Evolutionary conservation across 2,113 vertebrate genomes (phyloP), one percentile per base, ranked within the genome.

Genomic region (Mastomys coucha): DNA sequence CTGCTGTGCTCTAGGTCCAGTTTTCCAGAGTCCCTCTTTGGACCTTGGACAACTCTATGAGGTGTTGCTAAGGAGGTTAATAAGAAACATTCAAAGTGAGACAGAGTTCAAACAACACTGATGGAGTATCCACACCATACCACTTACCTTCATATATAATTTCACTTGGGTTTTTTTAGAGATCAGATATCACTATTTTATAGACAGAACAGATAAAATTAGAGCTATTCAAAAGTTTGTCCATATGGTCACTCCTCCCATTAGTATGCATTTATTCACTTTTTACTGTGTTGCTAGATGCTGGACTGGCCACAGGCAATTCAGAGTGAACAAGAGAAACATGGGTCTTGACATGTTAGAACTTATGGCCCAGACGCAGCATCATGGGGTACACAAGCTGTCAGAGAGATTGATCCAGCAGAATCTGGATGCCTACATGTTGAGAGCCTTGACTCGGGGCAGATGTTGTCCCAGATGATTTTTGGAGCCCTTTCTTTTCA

Each of bases 161-260:
- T n/a, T 90, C 12, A 51, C 76, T 28, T 51, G 85, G 58, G 16
- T 39, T 16, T 75, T 26, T 92, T 92, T 76, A 87, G 65, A 81
- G 33, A 72, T 95, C 14, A 69, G 14, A 91, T 70, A 65, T n/a
- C 11, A 42, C 17, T 6, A 60, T 58, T 93, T 88, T 91, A 82
- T 2, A 91, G 69, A 96, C 0, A 77, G 86, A 70, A 33, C 56
- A 84, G 33, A 58, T 92, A 80, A 95, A 95, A 90, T 78, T 39
- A 80, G 73, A 93, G 28, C 19, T 92, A 39, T 56, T 3, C 42
- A 69, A 76, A 95, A 80, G 56, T 78, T 51, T 92, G 36, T 63
- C 6, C 28, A 28, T 11, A 11, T 17, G 49, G 58, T n/a, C 63
- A 42, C 88, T 77, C 11, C 60, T 67, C 89, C 49, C 31, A 51